A percentile compares a stretch with the other conserved stretches of the same genome.
These are phyloP conservation scores for Siphonodentalium dalli DNA, from an alignment of 2,888 invertebrate species.

Conservation along the genomic window DNA sequence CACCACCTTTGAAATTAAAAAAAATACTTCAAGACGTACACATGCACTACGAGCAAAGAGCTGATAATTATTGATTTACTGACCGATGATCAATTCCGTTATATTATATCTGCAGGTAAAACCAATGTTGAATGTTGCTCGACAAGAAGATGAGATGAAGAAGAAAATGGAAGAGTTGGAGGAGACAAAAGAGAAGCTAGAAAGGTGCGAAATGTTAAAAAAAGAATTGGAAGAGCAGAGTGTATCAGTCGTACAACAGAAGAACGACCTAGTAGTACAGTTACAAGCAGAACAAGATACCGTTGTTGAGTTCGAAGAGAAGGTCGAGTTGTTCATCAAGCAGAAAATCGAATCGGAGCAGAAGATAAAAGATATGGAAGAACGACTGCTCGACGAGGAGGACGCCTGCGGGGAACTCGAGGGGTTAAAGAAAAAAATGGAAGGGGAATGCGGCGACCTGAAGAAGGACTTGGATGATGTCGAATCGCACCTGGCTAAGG, in stretches of 20 bases:
- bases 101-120: slow-evolving; percentile 36
- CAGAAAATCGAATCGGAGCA: slow-evolving; percentile 97
- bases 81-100: too few species aligned
- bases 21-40: too few species aligned
- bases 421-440: slow-evolving; percentile 96
- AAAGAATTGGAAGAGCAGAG: slow-evolving; percentile 96
- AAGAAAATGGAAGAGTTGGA: slow-evolving; percentile 93
- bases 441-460: slow-evolving; percentile 89
- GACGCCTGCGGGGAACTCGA: slow-evolving; percentile 93
- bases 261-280: slow-evolving; percentile 85
- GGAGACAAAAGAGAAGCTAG: slow-evolving; percentile 92
- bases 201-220: slow-evolving; percentile 93
- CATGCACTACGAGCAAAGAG: too few species aligned
- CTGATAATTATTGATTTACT: too few species aligned
- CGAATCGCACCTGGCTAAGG: slow-evolving; percentile 77
- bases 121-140: slow-evolving; percentile 97
- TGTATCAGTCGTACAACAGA: slow-evolving; percentile 90
- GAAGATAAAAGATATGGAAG: slow-evolving; percentile 94
- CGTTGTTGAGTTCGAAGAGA: slow-evolving; percentile 90
- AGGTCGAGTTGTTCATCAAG: slow-evolving; percentile 88
- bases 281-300: slow-evolving; percentile 93
- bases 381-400: slow-evolving; percentile 95
- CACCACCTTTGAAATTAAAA: too few species aligned
- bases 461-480: slow-evolving; percentile 98
- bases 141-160: slow-evolving; percentile 98